Percentiles rank a stretch among this genome's conserved stretches.
Evolutionary conservation across 2,888 invertebrate genomes (phyloP).

Genomic region (Zygothrica quintamaculata): DNA sequence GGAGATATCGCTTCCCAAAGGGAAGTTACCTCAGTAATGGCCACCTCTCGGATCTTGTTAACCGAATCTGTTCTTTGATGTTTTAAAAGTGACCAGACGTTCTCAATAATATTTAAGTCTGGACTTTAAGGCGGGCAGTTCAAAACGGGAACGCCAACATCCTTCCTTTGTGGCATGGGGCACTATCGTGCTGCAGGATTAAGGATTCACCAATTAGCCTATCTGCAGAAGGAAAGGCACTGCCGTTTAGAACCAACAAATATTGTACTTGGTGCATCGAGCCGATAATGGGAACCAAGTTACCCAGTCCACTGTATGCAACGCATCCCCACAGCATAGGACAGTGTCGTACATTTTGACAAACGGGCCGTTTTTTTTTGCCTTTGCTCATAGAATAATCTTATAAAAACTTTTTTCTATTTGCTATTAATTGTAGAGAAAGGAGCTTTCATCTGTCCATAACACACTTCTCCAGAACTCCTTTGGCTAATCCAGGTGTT

Average conservation of each 20-base stretch:
- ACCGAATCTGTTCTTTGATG: background rate
- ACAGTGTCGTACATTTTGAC: slow-evolving; percentile 29
- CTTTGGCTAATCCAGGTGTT: slow-evolving; percentile 24
- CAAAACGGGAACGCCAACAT: background rate
- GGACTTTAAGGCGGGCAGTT: no score
- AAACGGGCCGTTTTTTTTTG: slow-evolving; percentile 23
- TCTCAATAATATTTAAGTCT: no score
- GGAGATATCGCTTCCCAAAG: slow-evolving; percentile 7
- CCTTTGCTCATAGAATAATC: slow-evolving; percentile 5
- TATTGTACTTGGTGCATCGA: slow-evolving; percentile 33
- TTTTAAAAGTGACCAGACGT: no score
- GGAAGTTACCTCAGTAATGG: slow-evolving; percentile 1
- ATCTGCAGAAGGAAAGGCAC: slow-evolving; percentile 28
- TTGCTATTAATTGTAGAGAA: slow-evolving; percentile 29
- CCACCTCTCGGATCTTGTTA: slow-evolving; percentile 1
- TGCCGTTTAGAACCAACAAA: slow-evolving; percentile 19
- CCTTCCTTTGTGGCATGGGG: slow-evolving; percentile 11
- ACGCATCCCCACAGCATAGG: slow-evolving; percentile 34
- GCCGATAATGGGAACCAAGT: slow-evolving; percentile 29
- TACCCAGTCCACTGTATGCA: slow-evolving; percentile 27
- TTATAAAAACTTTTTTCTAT: slow-evolving; percentile 26
- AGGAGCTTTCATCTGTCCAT: slow-evolving; percentile 33
- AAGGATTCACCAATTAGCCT: slow-evolving; percentile 32
- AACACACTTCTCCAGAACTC: slow-evolving; percentile 35
- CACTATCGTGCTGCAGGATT: slow-evolving; percentile 25